Evolutionary conservation across 2,888 invertebrate genomes (phyloP).

Genomic region (Scaptodrosophila latifasciaeformis): DNA sequence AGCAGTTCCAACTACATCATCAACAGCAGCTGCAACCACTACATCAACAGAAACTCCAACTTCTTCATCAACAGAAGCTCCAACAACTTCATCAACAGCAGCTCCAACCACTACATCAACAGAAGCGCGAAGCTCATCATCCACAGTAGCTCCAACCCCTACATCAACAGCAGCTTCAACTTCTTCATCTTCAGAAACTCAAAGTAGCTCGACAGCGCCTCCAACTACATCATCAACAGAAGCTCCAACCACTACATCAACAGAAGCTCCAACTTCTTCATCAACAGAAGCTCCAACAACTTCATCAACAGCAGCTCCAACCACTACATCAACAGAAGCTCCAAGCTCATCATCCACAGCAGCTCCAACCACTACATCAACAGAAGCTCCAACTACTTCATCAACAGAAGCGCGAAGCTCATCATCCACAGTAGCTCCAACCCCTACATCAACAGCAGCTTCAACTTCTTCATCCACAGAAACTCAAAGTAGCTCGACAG

Average conservation of each 20-base stretch:
- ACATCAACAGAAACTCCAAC: neutral
- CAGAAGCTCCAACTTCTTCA: neutral
- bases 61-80: neutral
- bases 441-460: neutral
- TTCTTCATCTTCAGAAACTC: no score
- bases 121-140: neutral
- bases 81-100: neutral
- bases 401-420: neutral
- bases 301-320: neutral
- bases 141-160: neutral
- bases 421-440: neutral
- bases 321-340: no score
- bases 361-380: neutral
- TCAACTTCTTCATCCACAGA: neutral
- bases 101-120: neutral
- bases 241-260: neutral
- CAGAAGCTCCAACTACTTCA: neutral
- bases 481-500: neutral
- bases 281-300: neutral
- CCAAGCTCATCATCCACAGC: neutral
- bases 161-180: neutral
- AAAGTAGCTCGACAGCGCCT: no score
- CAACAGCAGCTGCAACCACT: neutral
- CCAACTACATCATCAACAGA: neutral
- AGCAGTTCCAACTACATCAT: neutral